Evolutionary conservation across 2,797 vertebrate genomes (phyloP).

Genomic region (Gallinago nigripennis): DNA sequence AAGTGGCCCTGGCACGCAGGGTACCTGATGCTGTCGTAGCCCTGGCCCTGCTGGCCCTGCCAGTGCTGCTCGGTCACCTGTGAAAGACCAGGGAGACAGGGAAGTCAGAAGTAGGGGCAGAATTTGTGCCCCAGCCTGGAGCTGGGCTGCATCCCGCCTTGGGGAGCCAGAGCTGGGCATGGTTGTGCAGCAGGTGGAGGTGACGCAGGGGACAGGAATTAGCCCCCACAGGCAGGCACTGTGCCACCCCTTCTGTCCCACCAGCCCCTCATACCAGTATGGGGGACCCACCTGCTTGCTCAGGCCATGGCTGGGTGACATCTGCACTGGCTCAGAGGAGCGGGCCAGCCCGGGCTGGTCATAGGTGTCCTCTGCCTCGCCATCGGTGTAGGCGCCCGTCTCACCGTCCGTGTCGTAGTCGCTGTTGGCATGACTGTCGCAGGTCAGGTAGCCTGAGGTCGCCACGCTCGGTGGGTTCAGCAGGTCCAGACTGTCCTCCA

Average conservation of each 20-base stretch:
- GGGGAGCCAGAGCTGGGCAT: background rate
- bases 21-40: slow-evolving; percentile 80
- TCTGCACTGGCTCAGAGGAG: slow-evolving; percentile 81
- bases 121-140: background rate
- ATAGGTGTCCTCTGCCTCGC: slow-evolving; percentile 82
- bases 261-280: background rate
- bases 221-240: accelerated
- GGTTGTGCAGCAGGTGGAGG: background rate
- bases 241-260: background rate
- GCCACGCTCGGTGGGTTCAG: slow-evolving; percentile 64
- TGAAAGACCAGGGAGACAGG: background rate
- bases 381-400: slow-evolving; percentile 84
- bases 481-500: slow-evolving; percentile 82
- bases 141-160: accelerated
- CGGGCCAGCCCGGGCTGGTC: slow-evolving; percentile 64
- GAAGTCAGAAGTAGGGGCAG: background rate
- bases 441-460: slow-evolving; percentile 88
- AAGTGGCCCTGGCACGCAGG: accelerated
- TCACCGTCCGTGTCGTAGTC: slow-evolving; percentile 94
- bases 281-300: background rate
- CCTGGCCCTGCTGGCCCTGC: slow-evolving; percentile 73
- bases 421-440: slow-evolving; percentile 85
- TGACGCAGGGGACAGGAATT: background rate
- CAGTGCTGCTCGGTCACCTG: slow-evolving; percentile 18
- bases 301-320: background rate